Evolutionary conservation across 2,888 invertebrate species (phyloP).

Genomic region (Strigamia crassipes): DNA sequence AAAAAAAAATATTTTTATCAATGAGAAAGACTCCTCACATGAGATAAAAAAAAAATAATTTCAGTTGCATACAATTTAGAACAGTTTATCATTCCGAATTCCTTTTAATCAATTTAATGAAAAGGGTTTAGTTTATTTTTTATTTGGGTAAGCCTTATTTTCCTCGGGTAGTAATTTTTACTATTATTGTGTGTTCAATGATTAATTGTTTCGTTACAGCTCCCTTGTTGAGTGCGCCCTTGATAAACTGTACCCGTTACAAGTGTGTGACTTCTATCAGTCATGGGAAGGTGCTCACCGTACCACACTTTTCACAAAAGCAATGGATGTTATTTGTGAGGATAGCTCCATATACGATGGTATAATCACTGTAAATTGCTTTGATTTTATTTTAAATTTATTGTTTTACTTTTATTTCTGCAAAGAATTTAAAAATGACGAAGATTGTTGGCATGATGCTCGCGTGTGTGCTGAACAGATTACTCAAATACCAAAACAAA

Average conservation of each 20-base stretch:
- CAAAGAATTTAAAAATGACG: background rate
- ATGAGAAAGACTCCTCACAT: too few relatives aligned
- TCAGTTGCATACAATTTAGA: too few relatives aligned
- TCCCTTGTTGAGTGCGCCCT: background rate
- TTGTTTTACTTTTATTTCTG: background rate
- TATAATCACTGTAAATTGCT: background rate
- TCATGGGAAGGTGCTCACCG: constrained; percentile 3
- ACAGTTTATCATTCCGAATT: too few relatives aligned
- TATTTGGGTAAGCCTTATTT: too few relatives aligned
- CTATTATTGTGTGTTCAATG: too few relatives aligned
- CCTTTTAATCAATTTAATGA: too few relatives aligned
- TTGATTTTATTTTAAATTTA: background rate
- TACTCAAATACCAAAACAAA: background rate
- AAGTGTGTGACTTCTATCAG: background rate
- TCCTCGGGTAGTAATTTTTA: background rate
- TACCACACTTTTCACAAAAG: background rate
- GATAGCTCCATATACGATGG: background rate
- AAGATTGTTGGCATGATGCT: background rate
- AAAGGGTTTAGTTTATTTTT: too few relatives aligned
- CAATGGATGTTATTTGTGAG: background rate
- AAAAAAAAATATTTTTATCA: too few relatives aligned
- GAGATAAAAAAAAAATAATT: too few relatives aligned
- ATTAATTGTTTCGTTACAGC: too few relatives aligned
- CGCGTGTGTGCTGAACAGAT: background rate
- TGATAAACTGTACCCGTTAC: background rate